phyloP scores from a whole-genome alignment of 2,113 vertebrate genomes.

The Camelus bactrianus region DNA sequence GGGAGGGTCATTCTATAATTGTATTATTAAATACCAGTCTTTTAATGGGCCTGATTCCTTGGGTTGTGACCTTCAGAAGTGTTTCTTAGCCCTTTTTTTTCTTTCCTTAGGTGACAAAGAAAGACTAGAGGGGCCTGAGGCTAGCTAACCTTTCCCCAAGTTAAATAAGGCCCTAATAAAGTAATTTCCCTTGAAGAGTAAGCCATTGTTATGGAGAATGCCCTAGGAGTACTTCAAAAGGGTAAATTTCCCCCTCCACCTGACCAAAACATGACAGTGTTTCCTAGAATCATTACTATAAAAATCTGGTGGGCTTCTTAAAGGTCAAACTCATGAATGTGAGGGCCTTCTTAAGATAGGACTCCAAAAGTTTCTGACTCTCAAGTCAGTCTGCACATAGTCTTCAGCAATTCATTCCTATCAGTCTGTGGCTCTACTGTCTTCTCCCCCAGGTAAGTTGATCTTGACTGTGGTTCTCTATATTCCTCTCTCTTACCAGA shows the following conservation, averaged over 20 bases:
- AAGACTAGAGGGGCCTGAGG: neutral
- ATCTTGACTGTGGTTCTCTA: neutral
- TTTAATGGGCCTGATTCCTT: neutral
- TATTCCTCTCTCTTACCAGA: neutral
- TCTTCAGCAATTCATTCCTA: neutral
- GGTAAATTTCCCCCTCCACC: neutral
- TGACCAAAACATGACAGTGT: neutral
- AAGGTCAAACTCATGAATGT: conserved; percentile 94
- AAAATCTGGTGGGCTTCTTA: conserved; percentile 92
- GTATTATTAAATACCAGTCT: neutral
- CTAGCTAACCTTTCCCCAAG: neutral
- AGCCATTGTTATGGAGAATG: neutral
- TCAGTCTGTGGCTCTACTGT: neutral
- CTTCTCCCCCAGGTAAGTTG: neutral
- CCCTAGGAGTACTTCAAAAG: neutral
- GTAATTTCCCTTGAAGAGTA: neutral
- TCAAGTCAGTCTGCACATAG: neutral
- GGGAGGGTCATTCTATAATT: neutral
- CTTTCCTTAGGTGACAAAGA: neutral
- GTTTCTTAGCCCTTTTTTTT: neutral
- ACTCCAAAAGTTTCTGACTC: neutral
- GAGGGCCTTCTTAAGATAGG: neutral
- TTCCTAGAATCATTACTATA: neutral
- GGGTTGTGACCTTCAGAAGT: neutral
- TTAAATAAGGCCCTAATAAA: neutral